These are phyloP conservation scores for Psilanteris sp. DNA, from an alignment of 1,140 invertebrate species.

Conservation along the genomic window DNA sequence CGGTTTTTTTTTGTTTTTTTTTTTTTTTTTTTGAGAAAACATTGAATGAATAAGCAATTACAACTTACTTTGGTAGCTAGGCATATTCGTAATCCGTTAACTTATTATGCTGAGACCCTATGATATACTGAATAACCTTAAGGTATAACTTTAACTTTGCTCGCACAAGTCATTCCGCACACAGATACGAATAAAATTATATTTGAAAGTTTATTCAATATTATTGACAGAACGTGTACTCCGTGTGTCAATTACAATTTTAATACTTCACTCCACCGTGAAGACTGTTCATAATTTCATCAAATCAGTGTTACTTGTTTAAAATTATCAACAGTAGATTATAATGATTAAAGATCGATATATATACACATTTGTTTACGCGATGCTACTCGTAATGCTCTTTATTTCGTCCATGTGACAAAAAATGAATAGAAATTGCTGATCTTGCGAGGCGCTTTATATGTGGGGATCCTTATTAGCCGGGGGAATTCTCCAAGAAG, in stretches of 20 bases:
- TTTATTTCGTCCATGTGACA: too few species aligned
- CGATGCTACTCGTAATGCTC: too few species aligned
- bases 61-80: slow-evolving; percentile 35
- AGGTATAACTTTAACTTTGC: slow-evolving; percentile 40
- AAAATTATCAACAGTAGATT: too few species aligned
- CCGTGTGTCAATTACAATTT: slow-evolving; percentile 29
- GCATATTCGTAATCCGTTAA: slow-evolving; percentile 34
- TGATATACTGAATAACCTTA: slow-evolving; percentile 39
- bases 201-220: slow-evolving; percentile 56
- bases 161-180: slow-evolving; percentile 44
- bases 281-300: too few species aligned
- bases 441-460: neutral
- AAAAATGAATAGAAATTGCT: too few species aligned
- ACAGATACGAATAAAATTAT: slow-evolving; percentile 29
- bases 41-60: neutral
- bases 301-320: too few species aligned
- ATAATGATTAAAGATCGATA: too few species aligned
- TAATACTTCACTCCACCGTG: too few species aligned
- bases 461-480: slow-evolving; percentile 9
- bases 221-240: slow-evolving; percentile 43
- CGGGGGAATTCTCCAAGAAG: slow-evolving; percentile 32
- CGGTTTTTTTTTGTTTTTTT: too few species aligned
- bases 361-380: too few species aligned
- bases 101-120: slow-evolving; percentile 13
- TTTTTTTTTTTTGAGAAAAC: neutral